These are phyloP conservation scores for Pelochelys cantorii DNA, from an alignment of 2,797 vertebrate genomes.

Conservation along the genomic window DNA sequence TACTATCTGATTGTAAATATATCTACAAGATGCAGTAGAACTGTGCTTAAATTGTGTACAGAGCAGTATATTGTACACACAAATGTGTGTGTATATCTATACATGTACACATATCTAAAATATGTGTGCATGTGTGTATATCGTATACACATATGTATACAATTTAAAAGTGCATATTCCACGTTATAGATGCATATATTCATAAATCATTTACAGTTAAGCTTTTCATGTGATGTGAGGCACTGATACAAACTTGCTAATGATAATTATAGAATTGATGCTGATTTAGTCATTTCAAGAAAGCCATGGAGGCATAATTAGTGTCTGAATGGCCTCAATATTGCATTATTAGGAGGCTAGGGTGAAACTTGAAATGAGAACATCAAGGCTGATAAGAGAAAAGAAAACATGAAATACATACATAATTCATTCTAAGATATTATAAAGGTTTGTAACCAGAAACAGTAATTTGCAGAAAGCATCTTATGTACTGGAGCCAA, in stretches of 20 bases:
- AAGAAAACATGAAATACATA: slow-evolving; percentile 89
- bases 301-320: slow-evolving; percentile 94
- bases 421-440: slow-evolving; percentile 88
- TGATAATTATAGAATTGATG: slow-evolving; percentile 96
- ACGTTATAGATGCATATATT: slow-evolving; percentile 81
- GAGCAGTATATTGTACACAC: background rate
- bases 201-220: slow-evolving; percentile 85
- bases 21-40: slow-evolving; percentile 49
- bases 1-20: slow-evolving; percentile 54
- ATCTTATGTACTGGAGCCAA: slow-evolving; percentile 80
- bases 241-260: slow-evolving; percentile 86
- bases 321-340: slow-evolving; percentile 96
- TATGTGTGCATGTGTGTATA: background rate
- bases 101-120: slow-evolving; percentile 13
- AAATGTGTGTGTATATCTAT: background rate
- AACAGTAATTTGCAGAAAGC: slow-evolving; percentile 86
- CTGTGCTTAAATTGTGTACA: slow-evolving; percentile 14
- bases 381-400: slow-evolving; percentile 90
- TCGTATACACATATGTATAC: background rate
- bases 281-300: slow-evolving; percentile 95
- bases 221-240: slow-evolving; percentile 83
- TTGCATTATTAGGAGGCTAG: slow-evolving; percentile 92
- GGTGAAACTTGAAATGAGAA: slow-evolving; percentile 92
- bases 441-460: slow-evolving; percentile 86
- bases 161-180: slow-evolving; percentile 7